Conservation (phyloP, 2,113 vertebrate species). For the Entomyzon cyanotis region DNA sequence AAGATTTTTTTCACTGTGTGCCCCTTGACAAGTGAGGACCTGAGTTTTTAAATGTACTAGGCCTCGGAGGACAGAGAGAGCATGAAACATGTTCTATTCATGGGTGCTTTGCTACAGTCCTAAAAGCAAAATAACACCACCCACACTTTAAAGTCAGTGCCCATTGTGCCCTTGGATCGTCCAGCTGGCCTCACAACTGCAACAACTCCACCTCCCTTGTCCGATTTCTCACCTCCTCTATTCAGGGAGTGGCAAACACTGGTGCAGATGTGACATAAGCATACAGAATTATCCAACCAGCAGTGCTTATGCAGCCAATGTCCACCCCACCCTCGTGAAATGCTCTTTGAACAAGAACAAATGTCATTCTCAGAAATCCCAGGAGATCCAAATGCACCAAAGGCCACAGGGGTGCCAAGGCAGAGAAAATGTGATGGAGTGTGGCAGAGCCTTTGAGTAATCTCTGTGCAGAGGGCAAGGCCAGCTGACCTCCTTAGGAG, state of each 20-base stretch:
- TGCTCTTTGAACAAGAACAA: neutral
- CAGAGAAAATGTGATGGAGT: neutral
- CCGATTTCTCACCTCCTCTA: neutral
- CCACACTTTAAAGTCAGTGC: neutral
- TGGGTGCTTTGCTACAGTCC: neutral
- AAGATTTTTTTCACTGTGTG: neutral
- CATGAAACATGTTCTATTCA: neutral
- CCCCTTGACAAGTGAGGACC: neutral
- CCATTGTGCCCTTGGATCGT: neutral
- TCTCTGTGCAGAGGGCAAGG: neutral
- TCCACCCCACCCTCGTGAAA: neutral
- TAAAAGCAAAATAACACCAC: neutral
- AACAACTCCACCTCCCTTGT: neutral
- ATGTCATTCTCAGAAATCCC: neutral
- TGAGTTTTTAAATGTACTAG: neutral
- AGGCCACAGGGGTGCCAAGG: rapidly evolving
- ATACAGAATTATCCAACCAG: neutral
- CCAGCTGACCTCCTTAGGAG: neutral
- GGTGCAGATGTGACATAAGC: neutral
- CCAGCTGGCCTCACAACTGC: neutral
- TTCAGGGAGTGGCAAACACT: neutral
- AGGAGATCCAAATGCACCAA: neutral
- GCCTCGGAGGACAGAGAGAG: neutral
- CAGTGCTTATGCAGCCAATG: neutral
- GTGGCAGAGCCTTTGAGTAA: neutral